Evolutionary conservation across 2,797 vertebrate species (phyloP), one percentile per base, ranked within the genome.

Genomic region (Enteromius fasciolatus): DNA sequence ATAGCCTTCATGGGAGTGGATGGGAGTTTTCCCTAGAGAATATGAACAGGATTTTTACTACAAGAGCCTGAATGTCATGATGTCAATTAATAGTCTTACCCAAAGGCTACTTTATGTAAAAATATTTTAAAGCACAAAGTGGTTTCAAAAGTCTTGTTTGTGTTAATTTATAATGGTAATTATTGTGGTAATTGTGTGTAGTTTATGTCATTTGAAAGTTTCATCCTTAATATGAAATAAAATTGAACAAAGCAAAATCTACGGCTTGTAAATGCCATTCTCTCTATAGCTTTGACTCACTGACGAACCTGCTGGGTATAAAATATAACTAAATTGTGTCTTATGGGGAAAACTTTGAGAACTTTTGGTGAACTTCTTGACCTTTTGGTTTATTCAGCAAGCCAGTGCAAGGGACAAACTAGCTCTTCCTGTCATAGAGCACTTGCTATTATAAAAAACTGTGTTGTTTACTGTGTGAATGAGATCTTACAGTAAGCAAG

Each of bases 391-490:
- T 63, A 63, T 7, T 18, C 2, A 33, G 17, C 31, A 33, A 64
- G 17, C 9, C 10, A 4, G 4, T n/a, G 18, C 11, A 67, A 36
- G 0, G 20, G 18, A 67, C 18, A 39, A 64, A 64, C 15, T 31
- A 14, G 28, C 25, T 64, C 28, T 64, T 33, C 28, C 14, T 31
- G 14, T 31, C 25, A 31, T 31, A 63, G 6, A 63, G 31, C 7
- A 8, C 28, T 33, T 64, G 61, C 28, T 33, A 64, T 64, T 64
- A 64, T 17, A 31, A 67, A 20, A 66, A 36, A 20, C 63, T 81
- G 76, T 36, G 25, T 20, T 74, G 77, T 69, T 87, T 69, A 83
- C 73, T 54, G 59, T 66, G 83, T 52, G 23, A 73, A 39, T 44
- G 63, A 68, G 74, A 75, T 87, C 54, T 63, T 63, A 73, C 66